phyloP scores from a whole-genome alignment of 2,888 invertebrate species.

The Stenurella melanura region DNA sequence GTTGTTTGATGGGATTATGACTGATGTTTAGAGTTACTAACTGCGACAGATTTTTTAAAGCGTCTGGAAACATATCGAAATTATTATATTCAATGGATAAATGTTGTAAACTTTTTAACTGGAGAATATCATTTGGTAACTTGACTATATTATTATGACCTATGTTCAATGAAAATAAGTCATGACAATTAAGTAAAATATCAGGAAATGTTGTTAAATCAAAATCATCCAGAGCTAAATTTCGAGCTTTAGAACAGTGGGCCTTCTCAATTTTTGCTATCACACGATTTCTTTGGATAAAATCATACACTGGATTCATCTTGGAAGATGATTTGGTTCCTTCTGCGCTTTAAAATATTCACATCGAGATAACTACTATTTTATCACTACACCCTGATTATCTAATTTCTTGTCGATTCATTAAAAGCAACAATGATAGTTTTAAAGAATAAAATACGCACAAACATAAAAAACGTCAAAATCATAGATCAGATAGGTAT shows the following conservation, averaged over 20 bases:
- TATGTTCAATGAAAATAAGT: constrained; percentile 78
- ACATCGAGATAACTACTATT: background rate
- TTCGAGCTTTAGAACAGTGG: constrained; percentile 76
- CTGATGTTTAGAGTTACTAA: constrained; percentile 80
- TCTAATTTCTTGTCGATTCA: background rate
- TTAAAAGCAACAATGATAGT: background rate
- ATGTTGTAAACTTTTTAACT: constrained; percentile 77
- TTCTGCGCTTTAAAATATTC: background rate
- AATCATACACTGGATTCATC: constrained; percentile 81
- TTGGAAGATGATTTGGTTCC: constrained; percentile 4
- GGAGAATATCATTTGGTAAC: constrained; percentile 74
- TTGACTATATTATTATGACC: constrained; percentile 79
- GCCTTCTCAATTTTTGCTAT: constrained; percentile 81
- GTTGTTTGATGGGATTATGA: constrained; percentile 78
- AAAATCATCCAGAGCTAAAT: constrained; percentile 79
- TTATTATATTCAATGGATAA: constrained; percentile 81
- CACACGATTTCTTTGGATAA: constrained; percentile 81
- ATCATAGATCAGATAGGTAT: background rate
- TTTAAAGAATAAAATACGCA: background rate
- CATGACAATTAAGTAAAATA: constrained; percentile 76
- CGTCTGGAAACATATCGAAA: constrained; percentile 77
- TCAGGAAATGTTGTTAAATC: constrained; percentile 79
- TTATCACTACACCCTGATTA: background rate
- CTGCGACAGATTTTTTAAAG: constrained; percentile 77
- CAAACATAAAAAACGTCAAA: background rate